Evolutionary conservation across 2,797 vertebrate species (phyloP).

Genomic region (Helarctos malayanus): DNA sequence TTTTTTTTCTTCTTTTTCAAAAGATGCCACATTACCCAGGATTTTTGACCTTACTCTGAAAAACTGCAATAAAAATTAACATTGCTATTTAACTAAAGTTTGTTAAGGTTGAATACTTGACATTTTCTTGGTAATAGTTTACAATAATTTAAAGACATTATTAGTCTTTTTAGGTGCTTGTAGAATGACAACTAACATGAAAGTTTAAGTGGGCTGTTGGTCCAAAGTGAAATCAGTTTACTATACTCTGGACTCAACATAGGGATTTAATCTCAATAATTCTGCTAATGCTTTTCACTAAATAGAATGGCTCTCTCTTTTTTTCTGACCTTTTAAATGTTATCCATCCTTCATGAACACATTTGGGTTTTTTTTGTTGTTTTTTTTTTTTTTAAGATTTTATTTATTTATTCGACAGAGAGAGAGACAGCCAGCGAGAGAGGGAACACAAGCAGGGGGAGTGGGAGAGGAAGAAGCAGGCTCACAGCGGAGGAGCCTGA

Average conservation of each 20-base stretch:
- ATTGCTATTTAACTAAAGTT: slow-evolving; percentile 14
- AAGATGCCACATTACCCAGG: neutral
- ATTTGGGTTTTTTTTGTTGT: neutral
- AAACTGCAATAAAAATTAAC: slow-evolving; percentile 48
- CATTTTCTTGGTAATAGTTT: slow-evolving; percentile 40
- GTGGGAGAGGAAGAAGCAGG: no score
- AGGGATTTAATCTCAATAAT: neutral
- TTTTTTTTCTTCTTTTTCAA: neutral
- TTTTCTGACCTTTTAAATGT: neutral
- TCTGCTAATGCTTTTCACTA: neutral
- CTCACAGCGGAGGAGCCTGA: no score
- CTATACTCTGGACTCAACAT: neutral
- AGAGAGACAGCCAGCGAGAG: no score
- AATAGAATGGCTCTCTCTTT: slow-evolving; percentile 3
- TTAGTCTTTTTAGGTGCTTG: slow-evolving; percentile 7
- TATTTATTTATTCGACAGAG: no score
- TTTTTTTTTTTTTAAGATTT: no score
- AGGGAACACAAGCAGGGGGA: no score
- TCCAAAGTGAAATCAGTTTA: slow-evolving; percentile 24
- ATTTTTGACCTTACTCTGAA: slow-evolving; percentile 54
- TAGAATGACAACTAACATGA: slow-evolving; percentile 1
- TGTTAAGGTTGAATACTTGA: neutral
- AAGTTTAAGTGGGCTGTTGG: slow-evolving; percentile 27
- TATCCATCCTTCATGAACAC: slow-evolving; percentile 22
- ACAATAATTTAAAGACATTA: slow-evolving; percentile 32